These are phyloP conservation scores for Tupaia chinensis DNA, from an alignment of 2,113 vertebrate genomes.

Conservation along the genomic window DNA sequence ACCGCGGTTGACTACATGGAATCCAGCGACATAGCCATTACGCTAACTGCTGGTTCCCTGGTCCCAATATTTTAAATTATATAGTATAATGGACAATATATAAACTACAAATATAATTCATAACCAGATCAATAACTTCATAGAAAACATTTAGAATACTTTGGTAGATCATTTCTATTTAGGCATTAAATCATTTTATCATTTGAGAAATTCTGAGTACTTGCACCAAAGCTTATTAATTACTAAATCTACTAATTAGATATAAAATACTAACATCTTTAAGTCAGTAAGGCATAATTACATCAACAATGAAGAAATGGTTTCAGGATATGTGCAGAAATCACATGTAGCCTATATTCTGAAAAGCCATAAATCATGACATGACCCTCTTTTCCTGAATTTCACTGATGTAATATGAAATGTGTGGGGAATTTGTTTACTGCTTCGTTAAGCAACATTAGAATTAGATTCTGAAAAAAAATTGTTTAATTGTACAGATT, in stretches of 20 bases:
- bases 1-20: too few species aligned
- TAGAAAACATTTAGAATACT: slow-evolving; percentile 12
- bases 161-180: background rate
- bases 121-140: background rate
- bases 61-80: background rate
- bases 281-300: background rate
- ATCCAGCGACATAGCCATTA: too few species aligned
- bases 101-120: background rate
- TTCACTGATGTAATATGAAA: slow-evolving; percentile 29
- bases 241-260: background rate
- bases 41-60: too few species aligned
- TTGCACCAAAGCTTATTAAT: background rate
- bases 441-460: slow-evolving; percentile 10
- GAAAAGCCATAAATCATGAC: background rate
- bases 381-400: background rate
- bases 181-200: background rate
- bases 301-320: slow-evolving; percentile 5
- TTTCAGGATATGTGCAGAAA: background rate
- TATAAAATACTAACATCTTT: background rate
- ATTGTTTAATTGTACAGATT: background rate
- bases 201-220: slow-evolving; percentile 9
- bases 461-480: slow-evolving; percentile 22
- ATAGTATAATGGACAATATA: background rate
- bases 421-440: background rate
- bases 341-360: background rate